Evolutionary conservation across 2,797 vertebrate species (phyloP).

Genomic region (Brachyalestes nurse): DNA sequence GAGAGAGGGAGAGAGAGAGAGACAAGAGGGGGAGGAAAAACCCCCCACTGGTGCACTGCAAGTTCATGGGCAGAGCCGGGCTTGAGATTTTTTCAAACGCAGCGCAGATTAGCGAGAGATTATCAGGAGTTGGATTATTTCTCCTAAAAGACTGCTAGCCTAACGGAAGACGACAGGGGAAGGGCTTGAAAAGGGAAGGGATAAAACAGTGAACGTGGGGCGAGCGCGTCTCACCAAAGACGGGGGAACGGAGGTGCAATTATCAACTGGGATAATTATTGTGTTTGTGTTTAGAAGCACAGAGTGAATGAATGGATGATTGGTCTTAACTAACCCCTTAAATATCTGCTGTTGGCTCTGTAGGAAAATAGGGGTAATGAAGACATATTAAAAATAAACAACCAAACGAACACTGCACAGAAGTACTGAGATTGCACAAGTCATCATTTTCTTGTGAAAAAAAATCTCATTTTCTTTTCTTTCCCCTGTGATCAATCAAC

Average conservation of each 20-base stretch:
- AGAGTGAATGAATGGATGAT: slow-evolving; percentile 44
- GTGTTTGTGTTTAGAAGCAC: slow-evolving; percentile 21
- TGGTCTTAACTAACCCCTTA: slow-evolving; percentile 37
- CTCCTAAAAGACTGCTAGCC: slow-evolving; percentile 6
- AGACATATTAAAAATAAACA: background rate
- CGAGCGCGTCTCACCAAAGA: background rate
- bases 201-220: background rate
- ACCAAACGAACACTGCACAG: background rate
- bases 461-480: too few species aligned
- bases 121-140: slow-evolving; percentile 40
- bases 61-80: slow-evolving; percentile 40
- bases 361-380: slow-evolving; percentile 29
- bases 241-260: background rate
- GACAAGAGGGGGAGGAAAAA: background rate
- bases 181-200: background rate
- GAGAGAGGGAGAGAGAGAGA: slow-evolving; percentile 1
- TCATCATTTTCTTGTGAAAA: background rate
- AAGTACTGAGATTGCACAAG: background rate
- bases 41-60: slow-evolving; percentile 42
- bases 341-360: slow-evolving; percentile 32
- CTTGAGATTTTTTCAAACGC: slow-evolving; percentile 28
- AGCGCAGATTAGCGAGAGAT: slow-evolving; percentile 51
- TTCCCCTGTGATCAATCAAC: too few species aligned
- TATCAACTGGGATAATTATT: slow-evolving; percentile 40
- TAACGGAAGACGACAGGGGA: background rate